phyloP scores from a whole-genome alignment of 2,797 vertebrate genomes.

The Bucorvus abyssinicus region DNA sequence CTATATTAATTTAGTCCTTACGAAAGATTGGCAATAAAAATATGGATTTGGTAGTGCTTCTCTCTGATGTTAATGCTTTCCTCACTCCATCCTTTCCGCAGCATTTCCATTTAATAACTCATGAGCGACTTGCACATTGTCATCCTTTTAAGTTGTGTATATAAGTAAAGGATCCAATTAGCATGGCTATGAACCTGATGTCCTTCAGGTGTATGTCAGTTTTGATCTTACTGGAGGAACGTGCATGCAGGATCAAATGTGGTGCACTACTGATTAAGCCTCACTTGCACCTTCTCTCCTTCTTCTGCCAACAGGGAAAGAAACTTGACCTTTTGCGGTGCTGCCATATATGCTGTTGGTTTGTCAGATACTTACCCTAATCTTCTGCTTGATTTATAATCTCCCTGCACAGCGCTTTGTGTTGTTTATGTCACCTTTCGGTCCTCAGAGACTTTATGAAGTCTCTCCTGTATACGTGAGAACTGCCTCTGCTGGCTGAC shows the following conservation, averaged over 20 bases:
- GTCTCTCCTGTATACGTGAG: background rate
- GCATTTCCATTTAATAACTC: conserved; percentile 34
- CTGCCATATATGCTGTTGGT: background rate
- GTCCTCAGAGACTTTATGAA: background rate
- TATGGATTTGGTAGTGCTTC: conserved; percentile 12
- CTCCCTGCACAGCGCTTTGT: background rate
- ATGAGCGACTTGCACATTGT: background rate
- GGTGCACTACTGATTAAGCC: background rate
- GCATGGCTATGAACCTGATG: background rate
- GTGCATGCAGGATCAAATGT: background rate
- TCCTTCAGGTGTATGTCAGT: background rate
- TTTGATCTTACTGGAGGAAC: background rate
- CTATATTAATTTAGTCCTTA: conserved; percentile 16
- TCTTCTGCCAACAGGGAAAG: background rate
- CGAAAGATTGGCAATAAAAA: conserved; percentile 27
- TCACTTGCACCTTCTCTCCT: background rate
- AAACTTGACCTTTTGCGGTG: background rate
- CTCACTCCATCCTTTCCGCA: background rate
- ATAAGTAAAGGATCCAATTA: background rate
- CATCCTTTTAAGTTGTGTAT: background rate
- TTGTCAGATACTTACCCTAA: background rate
- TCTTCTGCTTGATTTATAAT: background rate
- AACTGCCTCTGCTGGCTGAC: background rate
- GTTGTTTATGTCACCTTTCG: background rate
- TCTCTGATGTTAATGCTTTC: conserved; percentile 7